Conservation (phyloP, 2,797 vertebrate species). For the Enteromius mattozi region DNA sequence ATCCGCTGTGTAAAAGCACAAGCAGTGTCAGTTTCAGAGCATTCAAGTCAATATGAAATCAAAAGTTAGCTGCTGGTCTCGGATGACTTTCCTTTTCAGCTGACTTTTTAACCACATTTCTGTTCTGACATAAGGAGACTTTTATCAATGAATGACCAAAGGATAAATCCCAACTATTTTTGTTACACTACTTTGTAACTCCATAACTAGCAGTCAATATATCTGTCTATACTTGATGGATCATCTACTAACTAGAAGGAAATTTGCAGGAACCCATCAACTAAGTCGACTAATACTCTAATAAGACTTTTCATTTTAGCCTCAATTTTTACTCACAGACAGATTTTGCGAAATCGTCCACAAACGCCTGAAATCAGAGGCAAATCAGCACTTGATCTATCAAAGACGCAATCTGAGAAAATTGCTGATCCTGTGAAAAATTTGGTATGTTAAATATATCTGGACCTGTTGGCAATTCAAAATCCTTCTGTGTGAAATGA, state of each 20-base stretch:
- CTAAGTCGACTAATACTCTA: background rate
- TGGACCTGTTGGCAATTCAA: background rate
- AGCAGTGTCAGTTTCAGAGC: constrained; percentile 3
- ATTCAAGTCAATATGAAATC: background rate
- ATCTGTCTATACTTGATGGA: background rate
- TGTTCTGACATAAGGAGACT: background rate
- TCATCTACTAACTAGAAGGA: background rate
- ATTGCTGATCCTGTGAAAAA: background rate
- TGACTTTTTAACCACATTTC: constrained; percentile 1
- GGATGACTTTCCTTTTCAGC: background rate
- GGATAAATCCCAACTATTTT: background rate
- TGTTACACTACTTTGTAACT: background rate
- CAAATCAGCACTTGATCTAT: no score
- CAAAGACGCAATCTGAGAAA: background rate
- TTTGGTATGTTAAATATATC: background rate
- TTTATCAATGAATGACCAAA: background rate
- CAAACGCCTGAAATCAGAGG: no score
- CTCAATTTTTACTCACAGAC: no score
- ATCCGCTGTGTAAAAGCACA: constrained; percentile 82
- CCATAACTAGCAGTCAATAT: background rate
- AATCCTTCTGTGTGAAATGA: background rate
- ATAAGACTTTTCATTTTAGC: background rate
- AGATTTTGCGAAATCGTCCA: no score
- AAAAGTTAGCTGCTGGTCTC: background rate
- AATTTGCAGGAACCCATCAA: background rate